Percentiles rank a stretch among this genome's conserved stretches.
Conservation (phyloP, 1,140 invertebrate genomes). For the Drosophila saltans region DNA sequence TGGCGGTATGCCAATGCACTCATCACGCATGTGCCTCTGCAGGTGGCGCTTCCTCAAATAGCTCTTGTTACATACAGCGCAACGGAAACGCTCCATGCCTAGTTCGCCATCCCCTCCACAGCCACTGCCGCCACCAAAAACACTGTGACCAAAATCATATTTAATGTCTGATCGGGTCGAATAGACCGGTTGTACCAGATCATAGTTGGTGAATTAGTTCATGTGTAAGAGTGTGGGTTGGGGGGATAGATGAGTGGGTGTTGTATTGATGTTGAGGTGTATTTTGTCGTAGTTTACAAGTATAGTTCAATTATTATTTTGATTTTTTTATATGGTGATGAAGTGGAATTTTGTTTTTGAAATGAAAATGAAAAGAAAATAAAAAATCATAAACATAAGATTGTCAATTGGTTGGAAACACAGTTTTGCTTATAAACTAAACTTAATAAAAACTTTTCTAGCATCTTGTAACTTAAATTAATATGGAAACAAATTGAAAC, state of each 20-base stretch:
- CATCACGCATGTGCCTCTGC: slow-evolving; percentile 87
- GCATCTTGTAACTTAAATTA: slow-evolving; percentile 18
- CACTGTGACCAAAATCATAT: slow-evolving; percentile 64
- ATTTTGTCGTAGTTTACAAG: slow-evolving; percentile 12
- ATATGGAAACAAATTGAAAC: slow-evolving; percentile 3
- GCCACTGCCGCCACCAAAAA: slow-evolving; percentile 47
- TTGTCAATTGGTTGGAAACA: slow-evolving; percentile 20
- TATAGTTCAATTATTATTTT: slow-evolving; percentile 17
- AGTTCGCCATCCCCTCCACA: not conserved
- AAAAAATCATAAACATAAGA: slow-evolving; percentile 71
- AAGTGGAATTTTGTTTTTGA: slow-evolving; percentile 57
- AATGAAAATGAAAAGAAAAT: slow-evolving; percentile 83
- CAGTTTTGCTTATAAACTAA: slow-evolving; percentile 41
- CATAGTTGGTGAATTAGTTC: slow-evolving; percentile 20
- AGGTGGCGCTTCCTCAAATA: slow-evolving; percentile 88
- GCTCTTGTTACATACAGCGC: slow-evolving; percentile 86
- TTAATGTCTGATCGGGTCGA: slow-evolving; percentile 45
- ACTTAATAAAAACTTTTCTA: slow-evolving; percentile 16
- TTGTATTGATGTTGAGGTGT: slow-evolving; percentile 30
- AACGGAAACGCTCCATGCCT: slow-evolving; percentile 84
- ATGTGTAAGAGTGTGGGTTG: slow-evolving; percentile 31
- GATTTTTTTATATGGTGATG: slow-evolving; percentile 29
- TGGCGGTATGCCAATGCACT: slow-evolving; percentile 87
- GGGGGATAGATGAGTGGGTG: slow-evolving; percentile 21
- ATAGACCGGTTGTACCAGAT: slow-evolving; percentile 12